Conservation (phyloP, 1,140 invertebrate species). For the Papilio dardanus region DNA sequence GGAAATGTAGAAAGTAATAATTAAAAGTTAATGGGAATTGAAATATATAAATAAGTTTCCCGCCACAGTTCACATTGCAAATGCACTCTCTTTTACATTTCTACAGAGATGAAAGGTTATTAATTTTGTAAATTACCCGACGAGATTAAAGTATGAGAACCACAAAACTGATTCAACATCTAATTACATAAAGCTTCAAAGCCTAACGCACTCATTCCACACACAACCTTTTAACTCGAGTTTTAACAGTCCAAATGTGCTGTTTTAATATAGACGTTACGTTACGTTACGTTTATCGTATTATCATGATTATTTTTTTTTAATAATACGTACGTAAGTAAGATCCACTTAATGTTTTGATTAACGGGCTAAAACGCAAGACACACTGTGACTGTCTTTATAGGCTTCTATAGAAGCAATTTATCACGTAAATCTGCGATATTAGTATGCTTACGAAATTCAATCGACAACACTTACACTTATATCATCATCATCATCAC, state of each 20-base stretch:
- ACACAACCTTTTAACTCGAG: slow-evolving; percentile 9
- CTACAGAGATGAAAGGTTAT: slow-evolving; percentile 45
- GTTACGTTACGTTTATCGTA: too few species aligned
- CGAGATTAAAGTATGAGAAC: slow-evolving; percentile 63
- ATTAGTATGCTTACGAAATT: too few species aligned
- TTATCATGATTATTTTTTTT: too few species aligned
- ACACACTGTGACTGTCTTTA: too few species aligned
- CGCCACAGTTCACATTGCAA: neutral
- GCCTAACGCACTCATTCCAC: slow-evolving; percentile 55
- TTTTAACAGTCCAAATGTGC: neutral
- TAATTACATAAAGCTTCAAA: slow-evolving; percentile 77
- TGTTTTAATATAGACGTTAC: neutral
- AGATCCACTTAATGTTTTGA: too few species aligned
- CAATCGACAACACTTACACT: too few species aligned
- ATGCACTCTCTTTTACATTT: slow-evolving; percentile 17
- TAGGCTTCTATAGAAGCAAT: too few species aligned
- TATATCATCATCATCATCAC: too few species aligned
- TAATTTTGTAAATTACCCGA: slow-evolving; percentile 60
- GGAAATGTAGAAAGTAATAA: slow-evolving; percentile 3
- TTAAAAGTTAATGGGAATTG: slow-evolving; percentile 1
- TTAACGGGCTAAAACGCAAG: too few species aligned
- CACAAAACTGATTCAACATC: slow-evolving; percentile 70
- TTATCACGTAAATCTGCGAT: too few species aligned
- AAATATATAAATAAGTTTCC: slow-evolving; percentile 12
- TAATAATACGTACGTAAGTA: too few species aligned